phyloP scores from a whole-genome alignment of 2,113 vertebrate species.

The Hepsetus odoe region DNA sequence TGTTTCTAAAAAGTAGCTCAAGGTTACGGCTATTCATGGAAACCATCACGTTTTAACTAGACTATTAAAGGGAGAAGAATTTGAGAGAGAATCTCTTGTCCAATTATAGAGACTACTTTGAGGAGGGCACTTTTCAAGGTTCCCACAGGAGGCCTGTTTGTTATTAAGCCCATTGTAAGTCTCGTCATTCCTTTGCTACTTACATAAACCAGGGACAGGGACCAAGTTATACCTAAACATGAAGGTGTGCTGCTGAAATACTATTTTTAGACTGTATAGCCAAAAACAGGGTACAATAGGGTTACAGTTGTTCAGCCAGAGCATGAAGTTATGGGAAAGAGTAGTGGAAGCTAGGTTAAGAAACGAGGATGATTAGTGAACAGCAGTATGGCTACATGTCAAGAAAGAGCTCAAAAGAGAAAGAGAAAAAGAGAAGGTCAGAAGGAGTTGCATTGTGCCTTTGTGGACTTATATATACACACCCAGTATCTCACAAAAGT shows the following conservation, averaged over 20 bases:
- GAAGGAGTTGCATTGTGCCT: no score
- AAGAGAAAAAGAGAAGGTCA: no score
- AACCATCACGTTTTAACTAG: conserved; percentile 1
- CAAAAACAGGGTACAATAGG: neutral
- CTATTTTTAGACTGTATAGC: neutral
- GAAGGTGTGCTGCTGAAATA: neutral
- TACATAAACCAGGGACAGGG: no score
- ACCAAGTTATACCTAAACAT: neutral
- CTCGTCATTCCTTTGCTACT: conserved; percentile 4
- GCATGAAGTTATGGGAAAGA: no score
- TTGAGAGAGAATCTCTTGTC: neutral
- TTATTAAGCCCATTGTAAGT: neutral
- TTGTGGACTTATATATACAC: no score
- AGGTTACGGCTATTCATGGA: conserved; percentile 39
- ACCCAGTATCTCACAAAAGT: no score
- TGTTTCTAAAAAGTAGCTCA: conserved; percentile 43
- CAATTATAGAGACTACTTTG: neutral
- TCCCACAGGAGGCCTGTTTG: neutral
- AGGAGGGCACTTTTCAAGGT: neutral
- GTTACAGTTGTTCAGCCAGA: no score
- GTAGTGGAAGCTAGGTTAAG: no score
- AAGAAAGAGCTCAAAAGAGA: no score
- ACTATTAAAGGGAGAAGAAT: neutral
- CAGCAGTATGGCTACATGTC: no score
- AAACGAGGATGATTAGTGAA: no score